Evolutionary conservation across 2,113 vertebrate species (phyloP).

Genomic region (Dendropsophus ebraccatus): DNA sequence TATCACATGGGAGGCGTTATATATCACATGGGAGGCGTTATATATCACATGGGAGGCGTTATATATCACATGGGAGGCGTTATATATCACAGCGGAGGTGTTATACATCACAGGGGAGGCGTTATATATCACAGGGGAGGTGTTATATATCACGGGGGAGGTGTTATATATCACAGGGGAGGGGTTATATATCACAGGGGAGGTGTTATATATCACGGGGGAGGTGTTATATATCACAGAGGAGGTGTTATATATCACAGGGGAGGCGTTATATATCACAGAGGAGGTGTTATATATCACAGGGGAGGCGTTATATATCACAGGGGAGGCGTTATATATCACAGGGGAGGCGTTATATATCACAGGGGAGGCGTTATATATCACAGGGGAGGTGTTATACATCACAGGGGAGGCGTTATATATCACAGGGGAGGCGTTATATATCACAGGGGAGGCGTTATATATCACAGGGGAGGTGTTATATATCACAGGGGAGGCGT

Average conservation of each 20-base stretch:
- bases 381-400: background rate
- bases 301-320: constrained; percentile 4
- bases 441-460: background rate
- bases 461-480: too few relatives aligned
- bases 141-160: background rate
- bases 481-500: background rate
- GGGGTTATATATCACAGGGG: background rate
- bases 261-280: constrained; percentile 4
- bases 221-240: constrained; percentile 3
- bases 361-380: background rate
- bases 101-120: background rate
- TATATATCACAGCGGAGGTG: too few relatives aligned
- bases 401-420: background rate
- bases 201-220: too few relatives aligned
- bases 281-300: background rate
- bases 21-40: background rate
- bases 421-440: too few relatives aligned
- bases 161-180: too few relatives aligned
- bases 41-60: too few relatives aligned
- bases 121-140: too few relatives aligned
- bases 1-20: too few relatives aligned
- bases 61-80: background rate
- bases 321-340: background rate
- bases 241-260: too few relatives aligned
- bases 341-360: background rate